Base-by-base conservation (phyloP, 2,113 vertebrate species). In the Erythrocercus mccallii region DNA sequence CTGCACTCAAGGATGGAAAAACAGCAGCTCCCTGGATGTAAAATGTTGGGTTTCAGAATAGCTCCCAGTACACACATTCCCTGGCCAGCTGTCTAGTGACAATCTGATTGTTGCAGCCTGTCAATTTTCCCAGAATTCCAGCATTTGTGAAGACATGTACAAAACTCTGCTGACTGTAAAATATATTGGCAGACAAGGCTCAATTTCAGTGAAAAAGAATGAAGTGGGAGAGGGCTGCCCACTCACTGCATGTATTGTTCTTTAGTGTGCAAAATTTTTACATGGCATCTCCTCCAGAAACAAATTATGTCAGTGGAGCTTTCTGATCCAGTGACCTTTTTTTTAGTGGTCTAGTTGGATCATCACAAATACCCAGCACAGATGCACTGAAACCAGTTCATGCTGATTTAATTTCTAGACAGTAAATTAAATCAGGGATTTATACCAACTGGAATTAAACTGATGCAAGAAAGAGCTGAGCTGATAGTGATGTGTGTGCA, bases 321-420 rank as follows among this genome's bases (percentile, higher is more conserved):
- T 94, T 86, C 62, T 82, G 58, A 72, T 73, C 60, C 38, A 47
- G 9, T 80, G 42, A 23, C 27, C 3, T 30, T 82, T 66, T 89
- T 90, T 86, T 44, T n/a, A 82, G 66, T 56, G 25, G 18, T 85
- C 42, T 86, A 2, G 19, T 66, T 86, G 77, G 44, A 65, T 47
- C 44, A 30, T 66, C 72, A 70, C 44, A 71, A 86, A 86, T 94
- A 47, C 13, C 54, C 60, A 48, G 68, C 92, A 88, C 72, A 89
- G 85, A 86, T 82, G 47, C 42, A 47, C n/a, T 73, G 81, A 94
- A 92, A 71, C 68, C 76, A 74, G 73, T 92, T 89, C 70, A 31
- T 80, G 78, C 70, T 95, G 91, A 91, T 95, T 91, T 94, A 91
- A 92, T 96, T 95, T 71, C 84, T 69, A 83, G 76, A 47, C 62